These are phyloP conservation scores for Spodoptera picta DNA, from an alignment of 2,888 invertebrate genomes.

Conservation along the genomic window DNA sequence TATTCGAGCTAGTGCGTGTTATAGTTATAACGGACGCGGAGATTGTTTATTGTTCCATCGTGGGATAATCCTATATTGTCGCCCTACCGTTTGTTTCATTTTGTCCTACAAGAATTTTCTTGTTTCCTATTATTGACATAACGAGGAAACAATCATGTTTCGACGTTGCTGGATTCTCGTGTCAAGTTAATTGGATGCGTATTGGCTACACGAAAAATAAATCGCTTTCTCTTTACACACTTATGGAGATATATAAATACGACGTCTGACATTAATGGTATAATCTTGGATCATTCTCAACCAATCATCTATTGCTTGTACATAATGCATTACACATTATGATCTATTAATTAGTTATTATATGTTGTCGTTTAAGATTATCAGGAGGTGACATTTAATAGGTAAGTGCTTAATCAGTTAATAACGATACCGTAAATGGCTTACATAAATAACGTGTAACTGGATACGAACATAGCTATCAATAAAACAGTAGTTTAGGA, in stretches of 20 bases:
- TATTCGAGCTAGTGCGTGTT: constrained; percentile 48
- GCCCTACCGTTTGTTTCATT: constrained; percentile 42
- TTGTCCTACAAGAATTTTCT: constrained; percentile 43
- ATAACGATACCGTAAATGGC: neutral
- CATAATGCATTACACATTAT: constrained; percentile 6
- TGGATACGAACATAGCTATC: constrained; percentile 26
- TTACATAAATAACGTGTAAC: constrained; percentile 3
- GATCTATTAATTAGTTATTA: constrained; percentile 32
- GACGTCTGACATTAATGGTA: neutral
- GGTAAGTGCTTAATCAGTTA: constrained; percentile 8
- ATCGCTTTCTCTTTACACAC: neutral
- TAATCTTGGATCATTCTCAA: constrained; percentile 12
- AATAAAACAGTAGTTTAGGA: constrained; percentile 54
- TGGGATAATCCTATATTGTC: constrained; percentile 56
- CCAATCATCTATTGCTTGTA: constrained; percentile 2
- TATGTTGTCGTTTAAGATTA: constrained; percentile 18
- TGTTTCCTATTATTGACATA: constrained; percentile 49
- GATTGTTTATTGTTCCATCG: constrained; percentile 70
- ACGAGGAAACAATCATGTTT: constrained; percentile 36
- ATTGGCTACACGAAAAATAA: constrained; percentile 5
- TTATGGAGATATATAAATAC: no score
- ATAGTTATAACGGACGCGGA: constrained; percentile 56
- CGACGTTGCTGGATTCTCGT: constrained; percentile 1
- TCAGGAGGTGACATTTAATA: constrained; percentile 11
- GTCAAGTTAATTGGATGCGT: constrained; percentile 4